Conservation (phyloP, 2,888 invertebrate genomes). For the Acrobasis repandana region DNA sequence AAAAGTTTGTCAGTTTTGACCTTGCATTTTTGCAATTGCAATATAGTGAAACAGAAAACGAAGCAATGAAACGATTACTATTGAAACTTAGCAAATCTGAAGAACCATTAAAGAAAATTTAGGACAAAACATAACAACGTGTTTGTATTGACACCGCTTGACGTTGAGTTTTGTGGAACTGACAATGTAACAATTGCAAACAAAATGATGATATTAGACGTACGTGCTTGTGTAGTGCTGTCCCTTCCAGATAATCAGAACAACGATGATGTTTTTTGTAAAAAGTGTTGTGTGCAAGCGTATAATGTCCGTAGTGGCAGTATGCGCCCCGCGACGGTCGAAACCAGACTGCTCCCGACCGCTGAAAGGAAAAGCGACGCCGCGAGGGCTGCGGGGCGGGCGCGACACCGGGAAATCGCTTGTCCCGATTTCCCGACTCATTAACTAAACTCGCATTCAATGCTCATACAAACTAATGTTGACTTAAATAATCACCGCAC, state of each 20-base stretch:
- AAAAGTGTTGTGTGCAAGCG: conserved; percentile 55
- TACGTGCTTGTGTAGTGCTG: conserved; percentile 61
- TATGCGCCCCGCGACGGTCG: conserved; percentile 63
- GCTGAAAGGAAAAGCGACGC: conserved; percentile 45
- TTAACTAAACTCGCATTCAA: conserved; percentile 25
- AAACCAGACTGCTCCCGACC: conserved; percentile 58
- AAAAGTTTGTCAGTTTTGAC: background rate
- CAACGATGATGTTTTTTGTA: conserved; percentile 57
- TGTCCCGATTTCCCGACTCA: conserved; percentile 38
- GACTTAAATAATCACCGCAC: too few species aligned
- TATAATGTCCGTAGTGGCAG: conserved; percentile 39
- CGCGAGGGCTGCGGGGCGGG: conserved; percentile 42
- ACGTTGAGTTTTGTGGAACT: conserved; percentile 32
- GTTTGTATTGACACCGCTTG: conserved; percentile 40
- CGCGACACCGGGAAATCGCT: conserved; percentile 48
- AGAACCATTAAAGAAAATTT: conserved; percentile 42
- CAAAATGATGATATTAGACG: conserved; percentile 37
- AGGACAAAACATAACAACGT: conserved; percentile 49
- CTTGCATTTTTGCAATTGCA: conserved; percentile 2
- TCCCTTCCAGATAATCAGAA: conserved; percentile 54
- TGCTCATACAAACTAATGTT: too few species aligned
- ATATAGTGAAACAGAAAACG: conserved; percentile 22
- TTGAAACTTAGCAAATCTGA: conserved; percentile 37
- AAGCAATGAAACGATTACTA: conserved; percentile 25
- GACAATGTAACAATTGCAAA: conserved; percentile 34